Evolutionary conservation across 2,797 vertebrate genomes (phyloP).

Genomic region (Silurus aristotelis): DNA sequence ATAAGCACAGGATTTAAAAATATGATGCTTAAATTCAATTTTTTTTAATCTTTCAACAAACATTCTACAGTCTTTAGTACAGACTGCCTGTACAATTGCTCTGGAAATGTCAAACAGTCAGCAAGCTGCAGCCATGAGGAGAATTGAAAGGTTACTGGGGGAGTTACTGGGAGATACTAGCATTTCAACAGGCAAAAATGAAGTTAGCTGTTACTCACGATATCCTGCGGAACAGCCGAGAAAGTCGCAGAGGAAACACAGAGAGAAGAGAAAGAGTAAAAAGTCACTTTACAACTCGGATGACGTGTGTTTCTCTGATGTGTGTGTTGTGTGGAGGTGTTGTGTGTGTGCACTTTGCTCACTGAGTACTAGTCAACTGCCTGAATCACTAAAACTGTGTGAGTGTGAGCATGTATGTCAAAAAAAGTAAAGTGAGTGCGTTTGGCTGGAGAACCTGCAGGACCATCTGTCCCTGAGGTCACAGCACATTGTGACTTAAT

Average conservation of each 20-base stretch:
- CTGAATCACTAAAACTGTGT: constrained; percentile 30
- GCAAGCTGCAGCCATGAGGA: constrained; percentile 9
- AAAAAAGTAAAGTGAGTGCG: neutral
- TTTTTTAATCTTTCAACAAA: too few species aligned
- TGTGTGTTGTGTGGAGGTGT: constrained; percentile 19
- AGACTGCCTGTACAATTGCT: neutral
- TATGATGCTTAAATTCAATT: too few species aligned
- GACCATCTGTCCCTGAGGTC: constrained; percentile 43
- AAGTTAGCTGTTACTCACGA: constrained; percentile 86
- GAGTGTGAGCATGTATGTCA: constrained; percentile 36
- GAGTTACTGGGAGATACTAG: constrained; percentile 31
- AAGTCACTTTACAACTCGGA: constrained; percentile 37
- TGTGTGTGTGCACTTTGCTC: constrained; percentile 1
- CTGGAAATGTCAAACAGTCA: constrained; percentile 7
- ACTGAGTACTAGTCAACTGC: constrained; percentile 32
- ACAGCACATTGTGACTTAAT: constrained; percentile 13
- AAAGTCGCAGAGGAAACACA: neutral
- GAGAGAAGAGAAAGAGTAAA: constrained; percentile 37
- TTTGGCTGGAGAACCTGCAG: constrained; percentile 31
- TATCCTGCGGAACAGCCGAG: constrained; percentile 78
- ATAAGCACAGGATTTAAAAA: neutral
- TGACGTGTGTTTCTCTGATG: constrained; percentile 27
- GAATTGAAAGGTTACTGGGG: neutral
- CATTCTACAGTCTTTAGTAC: neutral
- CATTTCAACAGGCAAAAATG: constrained; percentile 21